phyloP scores from a whole-genome alignment of 2,113 vertebrate genomes.

The Sardina pilchardus region DNA sequence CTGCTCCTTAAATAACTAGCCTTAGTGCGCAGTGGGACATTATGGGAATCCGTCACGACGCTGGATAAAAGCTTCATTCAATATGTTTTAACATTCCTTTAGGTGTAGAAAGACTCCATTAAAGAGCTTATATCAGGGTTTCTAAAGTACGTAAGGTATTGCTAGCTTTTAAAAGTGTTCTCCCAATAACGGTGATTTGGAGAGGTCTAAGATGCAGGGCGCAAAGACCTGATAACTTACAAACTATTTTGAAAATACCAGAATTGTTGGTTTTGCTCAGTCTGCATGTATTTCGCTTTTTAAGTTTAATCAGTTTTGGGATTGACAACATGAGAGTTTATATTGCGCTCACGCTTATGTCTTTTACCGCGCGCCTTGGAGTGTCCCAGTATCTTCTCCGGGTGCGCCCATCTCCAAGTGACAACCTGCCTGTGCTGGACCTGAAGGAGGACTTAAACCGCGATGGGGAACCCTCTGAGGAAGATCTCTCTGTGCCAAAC shows the following conservation, averaged over 20 bases:
- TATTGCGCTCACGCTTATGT: not conserved
- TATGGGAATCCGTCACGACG: not conserved
- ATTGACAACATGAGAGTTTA: not conserved
- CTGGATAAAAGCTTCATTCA: not conserved
- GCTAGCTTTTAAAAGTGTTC: not conserved
- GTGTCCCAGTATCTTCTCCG: slow-evolving; percentile 67
- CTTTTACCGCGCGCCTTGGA: slow-evolving; percentile 37
- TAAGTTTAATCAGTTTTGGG: not conserved
- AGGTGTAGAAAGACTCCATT: not conserved
- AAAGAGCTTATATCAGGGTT: not conserved
- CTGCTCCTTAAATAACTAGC: not conserved
- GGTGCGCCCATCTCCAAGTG: slow-evolving; percentile 70
- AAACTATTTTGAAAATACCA: not conserved
- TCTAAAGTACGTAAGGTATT: not conserved
- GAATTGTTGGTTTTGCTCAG: not conserved
- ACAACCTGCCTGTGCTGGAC: slow-evolving; percentile 70
- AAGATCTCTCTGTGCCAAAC: slow-evolving; percentile 69
- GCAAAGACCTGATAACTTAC: not conserved
- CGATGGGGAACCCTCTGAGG: slow-evolving; percentile 71
- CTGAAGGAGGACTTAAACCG: slow-evolving; percentile 73
- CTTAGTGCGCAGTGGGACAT: not conserved
- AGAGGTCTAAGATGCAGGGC: not conserved
- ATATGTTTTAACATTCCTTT: not conserved
- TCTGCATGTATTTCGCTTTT: not conserved
- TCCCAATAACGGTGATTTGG: not conserved